Evolutionary conservation across 2,113 vertebrate species (phyloP), one percentile per base, ranked within the genome.

Genomic region (Sprattus sprattus): DNA sequence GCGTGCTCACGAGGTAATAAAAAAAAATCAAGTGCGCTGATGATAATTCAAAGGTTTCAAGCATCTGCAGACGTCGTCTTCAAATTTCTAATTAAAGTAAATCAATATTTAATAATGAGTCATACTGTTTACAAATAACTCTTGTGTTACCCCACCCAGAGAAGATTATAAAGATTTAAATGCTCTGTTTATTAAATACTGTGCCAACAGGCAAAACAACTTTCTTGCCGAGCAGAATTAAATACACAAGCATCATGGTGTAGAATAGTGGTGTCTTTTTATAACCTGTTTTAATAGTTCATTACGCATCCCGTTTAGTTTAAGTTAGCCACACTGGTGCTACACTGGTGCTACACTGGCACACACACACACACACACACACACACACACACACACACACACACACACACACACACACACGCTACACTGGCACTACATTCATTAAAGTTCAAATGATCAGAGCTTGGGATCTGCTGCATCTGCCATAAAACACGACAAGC

Each of bases 91-190:
- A 78, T 78, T 78, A 78, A 28, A 1, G 71, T 39, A 78, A 78
- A 78, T 78, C 71, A 78, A 78, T 78, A 78, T 78, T 78, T 78
- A 78, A 11, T 4, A 5, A 39, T 32, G 71, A 78, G 71, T 39
- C 32, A 4, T 32, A 28, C 71, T 16, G 71, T 78, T 78, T 11
- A 39, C 15, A 32, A 78, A 78, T 78, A 78, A 39, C 71, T 78
- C 71, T 78, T 32, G 28, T 78, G 71, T 78, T 39, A 39, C 25
- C 64, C 8, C 64, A 10, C 10, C 25, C 71, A 16, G 71, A 78
- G 28, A 39, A 39, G 71, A 39, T 78, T 8, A 78, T 78, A 44
- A 3, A 78, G 71, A 39, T 32, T 32, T 16, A 39, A 20, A 60
- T 13, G 32, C 15, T 39, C 28, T 39, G 32, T 16, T 15, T 39